Base-by-base conservation (phyloP, 2,888 invertebrate species). In the Aporophyla nigra region DNA sequence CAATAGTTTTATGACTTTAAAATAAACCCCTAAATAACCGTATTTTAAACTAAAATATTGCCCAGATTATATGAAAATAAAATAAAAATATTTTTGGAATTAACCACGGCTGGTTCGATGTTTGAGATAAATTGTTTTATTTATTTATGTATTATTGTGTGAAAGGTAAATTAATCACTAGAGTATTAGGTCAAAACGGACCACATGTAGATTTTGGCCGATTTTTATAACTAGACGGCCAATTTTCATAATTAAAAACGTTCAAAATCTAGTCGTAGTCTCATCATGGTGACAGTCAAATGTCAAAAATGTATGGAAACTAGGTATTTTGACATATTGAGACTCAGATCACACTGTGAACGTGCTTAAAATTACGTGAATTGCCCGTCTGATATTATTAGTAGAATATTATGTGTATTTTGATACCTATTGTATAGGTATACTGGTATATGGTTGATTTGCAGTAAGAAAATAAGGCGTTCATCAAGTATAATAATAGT, bases 371-470 rank as follows among this genome's bases (percentile, higher is more conserved):
- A 33, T 33, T 33, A 33, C 33, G 33, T 33, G 33, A 33, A 33
- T 33, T 33, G 33, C 33, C 33, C 33, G 33, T 33, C 33, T 33
- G 33, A 43, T 61, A 12, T 69, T 59, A 81, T 65, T 40, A 33
- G 80, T 82, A 76, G 40, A 54, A n/a, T 70, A 49, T 43, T 76
- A 66, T 66, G 58, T 66, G 65, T 70, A 76, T 54, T 74, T 24
- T 24, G 27, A 27, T 69, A 81, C 54, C 43, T 56, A 49, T 27
- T 67, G 33, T 70, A 33, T 54, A 76, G 68, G 10, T 69, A 33
- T 33, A 43, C 24, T 43, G 24, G 21, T 33, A 43, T 66, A 66
- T 66, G 66, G 66, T 51, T 62, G 71, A 67, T 82, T 71, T 82
- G 56, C 56, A 77, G 43, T 66, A 59, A 51, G 54, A 51, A 33